Percentiles rank a stretch among this genome's conserved stretches.
phyloP scores from a whole-genome alignment of 2,888 invertebrate species.

The Drosophila bunnanda region DNA sequence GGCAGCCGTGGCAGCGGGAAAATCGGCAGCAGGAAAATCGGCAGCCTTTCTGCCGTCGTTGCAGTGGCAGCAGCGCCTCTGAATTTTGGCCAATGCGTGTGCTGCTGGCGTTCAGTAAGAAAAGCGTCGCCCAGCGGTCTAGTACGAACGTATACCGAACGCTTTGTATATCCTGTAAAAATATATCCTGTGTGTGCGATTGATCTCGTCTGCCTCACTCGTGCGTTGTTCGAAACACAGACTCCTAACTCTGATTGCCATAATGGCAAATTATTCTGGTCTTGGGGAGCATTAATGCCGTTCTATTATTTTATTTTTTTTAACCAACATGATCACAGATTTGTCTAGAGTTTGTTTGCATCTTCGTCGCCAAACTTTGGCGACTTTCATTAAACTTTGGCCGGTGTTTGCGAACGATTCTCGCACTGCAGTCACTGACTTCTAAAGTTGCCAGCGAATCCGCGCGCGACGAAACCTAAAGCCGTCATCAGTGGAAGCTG shows the following conservation, averaged over 20 bases:
- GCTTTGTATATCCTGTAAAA: conserved; percentile 72
- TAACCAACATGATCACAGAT: conserved; percentile 16
- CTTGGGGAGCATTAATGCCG: conserved; percentile 6
- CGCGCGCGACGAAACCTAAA: conserved; percentile 29
- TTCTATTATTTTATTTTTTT: conserved; percentile 5
- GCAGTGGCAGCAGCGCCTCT: conserved; percentile 61
- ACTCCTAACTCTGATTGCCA: conserved; percentile 20
- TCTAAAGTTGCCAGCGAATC: conserved; percentile 57
- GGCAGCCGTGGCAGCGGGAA: conserved; percentile 55
- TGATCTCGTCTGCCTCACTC: conserved; percentile 71
- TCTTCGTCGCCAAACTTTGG: conserved; percentile 39
- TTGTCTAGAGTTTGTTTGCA: conserved; percentile 10
- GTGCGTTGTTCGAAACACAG: conserved; percentile 53
- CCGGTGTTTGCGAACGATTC: conserved; percentile 45
- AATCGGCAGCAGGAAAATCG: conserved; percentile 59
- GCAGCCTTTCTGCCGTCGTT: conserved; percentile 49
- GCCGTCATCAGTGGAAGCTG: conserved; percentile 57
- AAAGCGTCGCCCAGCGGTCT: conserved; percentile 86
- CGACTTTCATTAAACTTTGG: conserved; percentile 59
- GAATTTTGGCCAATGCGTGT: conserved; percentile 78
- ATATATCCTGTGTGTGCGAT: conserved; percentile 69
- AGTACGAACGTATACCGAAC: conserved; percentile 84
- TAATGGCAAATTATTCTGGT: conserved; percentile 38
- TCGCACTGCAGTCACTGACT: conserved; percentile 60
- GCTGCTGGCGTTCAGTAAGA: conserved; percentile 84